A percentile compares a stretch with the other conserved stretches of the same genome.
Evolutionary conservation across 2,888 invertebrate genomes (phyloP).

Genomic region (Dioctria rufipes): DNA sequence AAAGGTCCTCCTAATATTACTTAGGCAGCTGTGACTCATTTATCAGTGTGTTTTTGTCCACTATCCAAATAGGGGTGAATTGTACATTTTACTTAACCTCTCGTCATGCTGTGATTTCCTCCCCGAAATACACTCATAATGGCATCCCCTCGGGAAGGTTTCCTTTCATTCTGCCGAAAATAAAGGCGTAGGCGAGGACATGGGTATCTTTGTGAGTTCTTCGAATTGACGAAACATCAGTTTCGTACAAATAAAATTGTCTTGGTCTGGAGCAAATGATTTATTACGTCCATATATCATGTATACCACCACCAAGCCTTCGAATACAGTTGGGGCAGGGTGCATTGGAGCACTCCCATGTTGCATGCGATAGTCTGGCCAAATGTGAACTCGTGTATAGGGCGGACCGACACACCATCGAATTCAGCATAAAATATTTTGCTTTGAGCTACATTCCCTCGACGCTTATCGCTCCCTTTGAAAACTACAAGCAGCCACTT

Average conservation of each 20-base stretch:
- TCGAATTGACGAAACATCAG: neutral
- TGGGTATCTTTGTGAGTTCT: neutral
- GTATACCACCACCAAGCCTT: neutral
- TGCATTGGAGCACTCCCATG: neutral
- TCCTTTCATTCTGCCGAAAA: neutral
- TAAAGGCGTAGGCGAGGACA: neutral
- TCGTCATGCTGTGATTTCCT: conserved; percentile 15
- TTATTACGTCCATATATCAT: conserved; percentile 3
- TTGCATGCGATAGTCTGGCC: neutral
- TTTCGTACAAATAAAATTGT: neutral
- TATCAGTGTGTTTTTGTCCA: conserved; percentile 7
- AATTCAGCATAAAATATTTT: conserved; percentile 2
- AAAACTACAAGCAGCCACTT: neutral
- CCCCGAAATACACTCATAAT: neutral
- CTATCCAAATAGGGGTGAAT: neutral
- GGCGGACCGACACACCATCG: neutral
- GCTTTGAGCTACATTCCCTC: conserved; percentile 4
- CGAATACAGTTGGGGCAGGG: neutral
- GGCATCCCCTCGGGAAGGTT: neutral
- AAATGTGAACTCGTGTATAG: neutral
- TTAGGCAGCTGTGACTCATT: neutral
- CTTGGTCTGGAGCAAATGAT: neutral
- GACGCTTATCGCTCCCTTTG: conserved; percentile 1
- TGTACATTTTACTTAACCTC: conserved; percentile 13
- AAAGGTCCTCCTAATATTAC: neutral